These are phyloP conservation scores for Epinotia demarniana DNA, from an alignment of 2,888 invertebrate species.

Conservation along the genomic window DNA sequence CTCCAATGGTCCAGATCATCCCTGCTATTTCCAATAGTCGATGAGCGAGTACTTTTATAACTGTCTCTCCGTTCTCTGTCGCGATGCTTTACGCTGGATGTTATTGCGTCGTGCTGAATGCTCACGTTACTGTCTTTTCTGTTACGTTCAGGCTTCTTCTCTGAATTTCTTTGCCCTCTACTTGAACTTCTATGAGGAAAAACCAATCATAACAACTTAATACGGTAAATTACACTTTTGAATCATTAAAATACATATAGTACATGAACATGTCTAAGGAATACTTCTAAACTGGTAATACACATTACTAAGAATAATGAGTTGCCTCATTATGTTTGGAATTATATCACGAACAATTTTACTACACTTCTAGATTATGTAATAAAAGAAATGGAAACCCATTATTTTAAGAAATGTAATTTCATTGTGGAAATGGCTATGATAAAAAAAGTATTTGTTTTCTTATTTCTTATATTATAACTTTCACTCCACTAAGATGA, in stretches of 20 bases:
- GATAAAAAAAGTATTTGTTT: too few relatives aligned
- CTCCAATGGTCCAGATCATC: slow-evolving; percentile 80
- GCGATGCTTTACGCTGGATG: slow-evolving; percentile 64
- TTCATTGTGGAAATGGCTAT: too few relatives aligned
- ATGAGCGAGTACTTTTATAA: slow-evolving; percentile 77
- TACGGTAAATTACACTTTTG: too few relatives aligned
- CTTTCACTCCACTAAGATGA: too few relatives aligned
- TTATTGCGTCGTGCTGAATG: slow-evolving; percentile 69
- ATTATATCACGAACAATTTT: not conserved
- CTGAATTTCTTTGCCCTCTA: slow-evolving; percentile 71
- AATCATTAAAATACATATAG: too few relatives aligned
- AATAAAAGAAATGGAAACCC: too few relatives aligned
- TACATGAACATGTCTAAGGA: too few relatives aligned
- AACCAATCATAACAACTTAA: slow-evolving; percentile 8
- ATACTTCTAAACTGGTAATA: too few relatives aligned
- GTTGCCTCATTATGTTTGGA: not conserved
- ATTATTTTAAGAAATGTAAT: too few relatives aligned
- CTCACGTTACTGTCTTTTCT: slow-evolving; percentile 76
- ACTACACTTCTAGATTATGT: not conserved
- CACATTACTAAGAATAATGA: too few relatives aligned
- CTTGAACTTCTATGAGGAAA: slow-evolving; percentile 72
- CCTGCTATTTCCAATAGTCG: slow-evolving; percentile 77
- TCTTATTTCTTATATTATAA: too few relatives aligned
- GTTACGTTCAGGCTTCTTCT: slow-evolving; percentile 70
- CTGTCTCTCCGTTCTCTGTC: slow-evolving; percentile 75